phyloP scores from a whole-genome alignment of 2,113 vertebrate species.

The cattle (Bos taurus) region ARS-UCD2.0 NC_037334.1:21090001-21090500 shows the following conservation, averaged over 20 bases:
- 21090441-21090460: neutral
- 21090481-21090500: neutral
- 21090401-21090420: neutral
- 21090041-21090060: neutral
- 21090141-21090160: neutral
- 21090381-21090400: neutral
- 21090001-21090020: neutral
- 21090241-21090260: neutral
- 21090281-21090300: neutral
- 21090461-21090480: neutral
- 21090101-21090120: neutral
- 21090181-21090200: neutral
- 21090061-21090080: neutral
- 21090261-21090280: neutral
- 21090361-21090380: neutral
- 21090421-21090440: neutral
- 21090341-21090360: accelerated
- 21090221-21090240: neutral
- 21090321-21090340: neutral
- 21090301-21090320: neutral
- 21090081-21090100: neutral
- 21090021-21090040: neutral
- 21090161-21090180: neutral
- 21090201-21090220: neutral
- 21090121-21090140: neutral